Evolutionary conservation across 2,113 vertebrate species (phyloP).

Genomic region (Coregonus clupeaformis): DNA sequence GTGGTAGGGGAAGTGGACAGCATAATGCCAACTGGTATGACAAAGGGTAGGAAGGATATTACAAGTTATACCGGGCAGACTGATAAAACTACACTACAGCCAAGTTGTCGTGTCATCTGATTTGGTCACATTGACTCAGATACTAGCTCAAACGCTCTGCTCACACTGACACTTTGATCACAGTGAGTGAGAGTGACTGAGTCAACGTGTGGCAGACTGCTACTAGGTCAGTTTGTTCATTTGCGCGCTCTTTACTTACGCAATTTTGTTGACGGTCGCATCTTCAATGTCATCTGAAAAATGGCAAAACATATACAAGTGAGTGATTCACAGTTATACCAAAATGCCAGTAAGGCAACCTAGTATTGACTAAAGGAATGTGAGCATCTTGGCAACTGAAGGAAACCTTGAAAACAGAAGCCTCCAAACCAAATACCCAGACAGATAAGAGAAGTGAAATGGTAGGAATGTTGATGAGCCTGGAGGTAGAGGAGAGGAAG

Average conservation of each 20-base stretch:
- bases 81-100: too few relatives aligned
- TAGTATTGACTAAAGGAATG: not conserved
- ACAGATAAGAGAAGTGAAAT: constrained; percentile 2
- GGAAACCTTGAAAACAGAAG: constrained; percentile 1
- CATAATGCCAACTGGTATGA: constrained; percentile 45
- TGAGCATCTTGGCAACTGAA: not conserved
- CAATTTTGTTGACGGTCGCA: constrained; percentile 95
- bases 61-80: too few relatives aligned
- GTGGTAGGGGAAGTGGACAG: not conserved
- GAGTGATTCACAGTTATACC: not conserved
- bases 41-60: constrained; percentile 59
- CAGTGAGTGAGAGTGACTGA: constrained; percentile 1
- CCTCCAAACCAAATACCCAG: not conserved
- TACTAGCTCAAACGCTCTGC: not conserved
- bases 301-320: constrained; percentile 9
- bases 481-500: too few relatives aligned
- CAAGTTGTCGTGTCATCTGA: not conserved
- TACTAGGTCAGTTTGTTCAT: constrained; percentile 35
- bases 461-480: too few relatives aligned
- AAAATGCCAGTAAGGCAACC: not conserved
- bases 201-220: constrained; percentile 13
- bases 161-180: constrained; percentile 26
- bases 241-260: constrained; percentile 77
- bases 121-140: constrained; percentile 22
- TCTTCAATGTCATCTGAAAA: constrained; percentile 89